Conservation (phyloP, 2,113 vertebrate genomes). For the Phalacrocorax aristotelis region DNA sequence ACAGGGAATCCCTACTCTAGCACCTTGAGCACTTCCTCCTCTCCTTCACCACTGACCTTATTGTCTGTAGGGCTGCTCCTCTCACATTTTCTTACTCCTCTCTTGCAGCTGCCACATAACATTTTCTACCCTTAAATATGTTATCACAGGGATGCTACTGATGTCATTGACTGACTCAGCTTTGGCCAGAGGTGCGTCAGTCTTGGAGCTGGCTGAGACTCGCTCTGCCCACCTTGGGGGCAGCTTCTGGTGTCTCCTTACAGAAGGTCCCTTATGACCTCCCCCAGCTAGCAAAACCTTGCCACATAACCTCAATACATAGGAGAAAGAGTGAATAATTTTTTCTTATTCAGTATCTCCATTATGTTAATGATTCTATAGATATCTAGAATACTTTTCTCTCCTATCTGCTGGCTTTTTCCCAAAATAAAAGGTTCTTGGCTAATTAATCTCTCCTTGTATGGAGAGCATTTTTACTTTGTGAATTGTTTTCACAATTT, state of each 20-base stretch:
- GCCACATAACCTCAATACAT: neutral
- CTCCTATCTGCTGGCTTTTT: neutral
- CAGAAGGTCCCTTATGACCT: neutral
- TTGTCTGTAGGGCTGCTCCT: neutral
- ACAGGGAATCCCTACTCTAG: no score
- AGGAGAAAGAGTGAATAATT: neutral
- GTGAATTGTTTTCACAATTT: neutral
- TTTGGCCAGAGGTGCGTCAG: fast-evolving
- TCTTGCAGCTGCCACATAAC: neutral
- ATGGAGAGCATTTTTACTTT: neutral
- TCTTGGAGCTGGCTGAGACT: neutral
- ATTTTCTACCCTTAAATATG: neutral
- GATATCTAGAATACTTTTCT: neutral
- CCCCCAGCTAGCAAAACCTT: neutral
- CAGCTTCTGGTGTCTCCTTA: neutral
- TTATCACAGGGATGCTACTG: neutral
- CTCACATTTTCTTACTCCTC: neutral
- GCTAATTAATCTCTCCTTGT: neutral
- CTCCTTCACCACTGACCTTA: neutral
- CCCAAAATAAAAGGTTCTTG: neutral
- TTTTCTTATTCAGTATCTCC: neutral
- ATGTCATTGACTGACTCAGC: neutral
- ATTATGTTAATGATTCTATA: neutral
- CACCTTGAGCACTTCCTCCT: fast-evolving
- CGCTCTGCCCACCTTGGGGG: fast-evolving